phyloP scores from a whole-genome alignment of 2,888 invertebrate genomes.

The Pseudococcus longispinus region DNA sequence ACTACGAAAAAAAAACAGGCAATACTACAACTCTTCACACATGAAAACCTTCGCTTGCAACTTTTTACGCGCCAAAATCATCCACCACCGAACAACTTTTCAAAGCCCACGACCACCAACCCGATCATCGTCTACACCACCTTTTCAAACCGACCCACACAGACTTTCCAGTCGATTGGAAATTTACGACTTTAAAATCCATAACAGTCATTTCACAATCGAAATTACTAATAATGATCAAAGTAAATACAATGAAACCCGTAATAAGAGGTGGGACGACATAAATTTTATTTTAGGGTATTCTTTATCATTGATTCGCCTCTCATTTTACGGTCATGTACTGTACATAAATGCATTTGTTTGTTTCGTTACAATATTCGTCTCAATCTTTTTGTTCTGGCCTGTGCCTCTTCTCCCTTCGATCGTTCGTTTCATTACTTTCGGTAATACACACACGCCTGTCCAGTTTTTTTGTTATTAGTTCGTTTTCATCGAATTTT shows the following conservation, averaged over 20 bases:
- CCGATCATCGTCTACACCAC: neutral
- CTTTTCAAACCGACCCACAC: neutral
- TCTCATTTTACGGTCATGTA: neutral
- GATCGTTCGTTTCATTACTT: neutral
- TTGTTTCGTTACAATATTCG: neutral
- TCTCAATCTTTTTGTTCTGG: neutral
- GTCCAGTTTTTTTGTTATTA: slow-evolving; percentile 20
- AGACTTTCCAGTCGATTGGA: neutral
- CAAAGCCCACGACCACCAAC: neutral
- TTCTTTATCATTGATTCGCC: neutral
- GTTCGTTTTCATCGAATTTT: neutral
- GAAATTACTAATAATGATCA: neutral
- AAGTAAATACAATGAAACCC: slow-evolving; percentile 8
- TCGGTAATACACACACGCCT: slow-evolving; percentile 19
- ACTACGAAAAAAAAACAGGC: too few species aligned
- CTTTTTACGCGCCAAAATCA: too few species aligned
- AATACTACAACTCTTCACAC: too few species aligned
- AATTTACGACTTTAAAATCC: slow-evolving; percentile 18
- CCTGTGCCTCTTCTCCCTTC: neutral
- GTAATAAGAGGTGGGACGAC: slow-evolving; percentile 7
- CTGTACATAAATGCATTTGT: neutral
- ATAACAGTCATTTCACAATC: neutral
- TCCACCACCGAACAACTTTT: too few species aligned
- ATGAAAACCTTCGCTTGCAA: too few species aligned
- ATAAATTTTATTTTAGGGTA: slow-evolving; percentile 30